Evolutionary conservation across 2,113 vertebrate species (phyloP).

Genomic region (Bos indicus): DNA sequence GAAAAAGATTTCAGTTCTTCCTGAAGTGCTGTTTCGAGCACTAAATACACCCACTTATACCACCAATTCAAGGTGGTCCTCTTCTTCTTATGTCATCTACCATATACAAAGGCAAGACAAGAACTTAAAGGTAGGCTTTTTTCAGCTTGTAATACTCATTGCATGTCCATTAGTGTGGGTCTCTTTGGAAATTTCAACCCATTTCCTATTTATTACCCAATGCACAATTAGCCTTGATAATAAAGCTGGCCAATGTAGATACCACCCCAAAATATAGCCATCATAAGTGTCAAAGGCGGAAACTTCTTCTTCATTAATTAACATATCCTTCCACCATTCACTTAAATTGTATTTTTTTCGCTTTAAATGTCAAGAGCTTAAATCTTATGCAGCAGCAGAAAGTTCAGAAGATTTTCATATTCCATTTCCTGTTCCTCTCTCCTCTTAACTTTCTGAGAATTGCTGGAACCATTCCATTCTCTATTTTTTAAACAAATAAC

Average conservation of each 20-base stretch:
- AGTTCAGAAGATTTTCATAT: slow-evolving; percentile 3
- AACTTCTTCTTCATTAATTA: slow-evolving; percentile 44
- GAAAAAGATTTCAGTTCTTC: neutral
- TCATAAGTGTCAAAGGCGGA: neutral
- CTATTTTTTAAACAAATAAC: neutral
- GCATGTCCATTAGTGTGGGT: neutral
- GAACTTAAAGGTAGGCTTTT: neutral
- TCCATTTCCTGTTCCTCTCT: slow-evolving; percentile 1
- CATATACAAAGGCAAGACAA: neutral
- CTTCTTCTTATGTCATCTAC: neutral
- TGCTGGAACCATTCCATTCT: neutral
- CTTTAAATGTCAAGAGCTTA: slow-evolving; percentile 55
- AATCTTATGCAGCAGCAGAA: neutral
- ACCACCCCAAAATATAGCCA: neutral
- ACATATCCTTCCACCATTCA: neutral
- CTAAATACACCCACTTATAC: neutral
- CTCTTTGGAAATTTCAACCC: neutral
- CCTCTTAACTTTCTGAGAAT: slow-evolving; percentile 5
- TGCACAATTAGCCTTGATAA: neutral
- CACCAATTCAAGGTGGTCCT: neutral
- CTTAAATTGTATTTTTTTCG: neutral
- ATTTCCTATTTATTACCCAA: neutral
- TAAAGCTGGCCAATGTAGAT: neutral
- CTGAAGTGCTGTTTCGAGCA: neutral
- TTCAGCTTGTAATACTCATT: neutral